These are phyloP conservation scores for Cygnus olor DNA, from an alignment of 2,797 vertebrate species.

Conservation along the genomic window DNA sequence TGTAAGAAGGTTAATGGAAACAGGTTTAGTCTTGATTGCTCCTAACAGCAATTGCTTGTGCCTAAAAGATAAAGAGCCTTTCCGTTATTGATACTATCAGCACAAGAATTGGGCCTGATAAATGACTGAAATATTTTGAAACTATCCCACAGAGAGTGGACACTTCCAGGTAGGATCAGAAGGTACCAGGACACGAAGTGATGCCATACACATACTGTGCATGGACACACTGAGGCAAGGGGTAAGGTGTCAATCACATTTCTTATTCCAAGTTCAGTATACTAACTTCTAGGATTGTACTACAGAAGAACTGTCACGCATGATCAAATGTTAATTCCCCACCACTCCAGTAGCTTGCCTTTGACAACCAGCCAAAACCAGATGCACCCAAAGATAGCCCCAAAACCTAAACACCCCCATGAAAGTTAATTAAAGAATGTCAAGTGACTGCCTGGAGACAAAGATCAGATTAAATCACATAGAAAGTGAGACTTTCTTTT, in stretches of 20 bases:
- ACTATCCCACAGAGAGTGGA: accelerated
- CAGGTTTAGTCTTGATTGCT: neutral
- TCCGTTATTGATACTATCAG: neutral
- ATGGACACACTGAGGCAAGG: neutral
- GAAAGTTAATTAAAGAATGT: neutral
- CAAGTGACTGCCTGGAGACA: neutral
- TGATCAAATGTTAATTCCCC: neutral
- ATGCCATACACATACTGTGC: neutral
- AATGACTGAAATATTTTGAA: neutral
- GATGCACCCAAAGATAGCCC: neutral
- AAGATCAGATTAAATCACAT: neutral
- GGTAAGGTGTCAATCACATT: neutral
- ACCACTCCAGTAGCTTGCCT: neutral
- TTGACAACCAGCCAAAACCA: neutral
- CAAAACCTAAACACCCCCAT: neutral
- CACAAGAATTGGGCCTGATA: neutral
- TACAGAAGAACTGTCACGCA: neutral
- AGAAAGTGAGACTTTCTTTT: neutral
- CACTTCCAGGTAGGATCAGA: neutral
- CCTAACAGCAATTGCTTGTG: neutral
- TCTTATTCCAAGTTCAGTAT: neutral
- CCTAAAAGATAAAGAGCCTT: neutral
- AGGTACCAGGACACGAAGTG: neutral
- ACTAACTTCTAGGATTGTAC: neutral
- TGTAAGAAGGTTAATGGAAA: neutral